Evolutionary conservation across 2,113 vertebrate species (phyloP).

Genomic region (Anser cygnoides): DNA sequence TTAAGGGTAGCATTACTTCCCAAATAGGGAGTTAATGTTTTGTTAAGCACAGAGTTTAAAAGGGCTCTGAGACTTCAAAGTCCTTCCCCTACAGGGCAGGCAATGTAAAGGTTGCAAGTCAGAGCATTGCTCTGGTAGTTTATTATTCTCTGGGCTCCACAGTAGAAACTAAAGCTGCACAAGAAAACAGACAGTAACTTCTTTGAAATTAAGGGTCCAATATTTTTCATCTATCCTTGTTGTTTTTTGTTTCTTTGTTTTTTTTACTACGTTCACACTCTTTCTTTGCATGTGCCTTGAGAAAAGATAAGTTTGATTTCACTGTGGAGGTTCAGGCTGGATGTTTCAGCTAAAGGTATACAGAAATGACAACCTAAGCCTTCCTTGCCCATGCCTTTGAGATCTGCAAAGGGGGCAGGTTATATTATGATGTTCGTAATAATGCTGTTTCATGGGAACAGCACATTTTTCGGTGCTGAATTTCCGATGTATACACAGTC

Average conservation of each 20-base stretch:
- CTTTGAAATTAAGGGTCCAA: background rate
- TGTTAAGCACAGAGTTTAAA: background rate
- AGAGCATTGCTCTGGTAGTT: background rate
- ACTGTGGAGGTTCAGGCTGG: background rate
- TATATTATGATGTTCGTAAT: background rate
- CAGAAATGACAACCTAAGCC: background rate
- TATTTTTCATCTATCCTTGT: background rate
- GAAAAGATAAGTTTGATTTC: background rate
- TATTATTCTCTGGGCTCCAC: background rate
- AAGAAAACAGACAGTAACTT: background rate
- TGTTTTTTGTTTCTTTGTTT: background rate
- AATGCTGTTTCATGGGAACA: background rate
- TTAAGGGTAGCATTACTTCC: background rate
- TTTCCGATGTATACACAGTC: background rate
- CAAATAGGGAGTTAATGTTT: slow-evolving; percentile 9
- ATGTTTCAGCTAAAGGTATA: background rate
- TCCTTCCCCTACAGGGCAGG: background rate
- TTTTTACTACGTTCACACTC: background rate
- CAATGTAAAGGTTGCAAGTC: background rate
- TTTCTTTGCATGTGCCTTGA: background rate
- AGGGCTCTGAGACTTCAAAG: background rate
- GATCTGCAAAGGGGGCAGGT: background rate
- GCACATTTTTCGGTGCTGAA: background rate
- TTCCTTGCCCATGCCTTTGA: background rate
- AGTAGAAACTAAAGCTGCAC: background rate